Percentiles rank a stretch among this genome's conserved stretches.
These are phyloP conservation scores for Syritta pipiens DNA, from an alignment of 2,888 invertebrate species.

Conservation along the genomic window DNA sequence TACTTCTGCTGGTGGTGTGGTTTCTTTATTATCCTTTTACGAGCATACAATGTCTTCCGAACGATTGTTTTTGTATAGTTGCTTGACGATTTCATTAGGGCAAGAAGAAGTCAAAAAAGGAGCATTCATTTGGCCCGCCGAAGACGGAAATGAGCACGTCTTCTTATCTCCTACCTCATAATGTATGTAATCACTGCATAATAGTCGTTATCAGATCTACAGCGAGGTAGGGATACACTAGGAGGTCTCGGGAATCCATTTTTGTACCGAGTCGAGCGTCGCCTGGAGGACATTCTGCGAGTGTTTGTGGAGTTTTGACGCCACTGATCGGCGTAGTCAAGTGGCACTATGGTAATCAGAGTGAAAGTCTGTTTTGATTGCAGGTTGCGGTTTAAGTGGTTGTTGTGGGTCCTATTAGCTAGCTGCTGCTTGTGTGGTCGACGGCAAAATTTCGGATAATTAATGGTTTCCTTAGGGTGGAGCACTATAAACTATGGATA, in stretches of 20 bases:
- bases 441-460: conserved; percentile 46
- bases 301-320: conserved; percentile 60
- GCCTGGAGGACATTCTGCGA: neutral
- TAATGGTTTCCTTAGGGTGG: conserved; percentile 64
- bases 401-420: conserved; percentile 64
- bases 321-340: conserved; percentile 69
- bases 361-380: conserved; percentile 71
- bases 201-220: conserved; percentile 57
- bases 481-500: conserved; percentile 59
- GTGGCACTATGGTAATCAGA: conserved; percentile 70
- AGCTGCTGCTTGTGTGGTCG: conserved; percentile 56
- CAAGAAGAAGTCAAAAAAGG: conserved; percentile 12
- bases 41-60: conserved; percentile 53
- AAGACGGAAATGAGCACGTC: conserved; percentile 54
- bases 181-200: conserved; percentile 63
- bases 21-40: conserved; percentile 66
- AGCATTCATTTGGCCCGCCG: conserved; percentile 35
- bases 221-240: conserved; percentile 27
- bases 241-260: conserved; percentile 50
- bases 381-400: conserved; percentile 62
- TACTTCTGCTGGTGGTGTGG: conserved; percentile 50
- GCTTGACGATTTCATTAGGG: conserved; percentile 64
- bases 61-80: conserved; percentile 39
- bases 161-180: conserved; percentile 57
- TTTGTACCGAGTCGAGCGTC: neutral